Evolutionary conservation across 1,140 invertebrate genomes (phyloP).

Genomic region (Drosophila rhopaloa): DNA sequence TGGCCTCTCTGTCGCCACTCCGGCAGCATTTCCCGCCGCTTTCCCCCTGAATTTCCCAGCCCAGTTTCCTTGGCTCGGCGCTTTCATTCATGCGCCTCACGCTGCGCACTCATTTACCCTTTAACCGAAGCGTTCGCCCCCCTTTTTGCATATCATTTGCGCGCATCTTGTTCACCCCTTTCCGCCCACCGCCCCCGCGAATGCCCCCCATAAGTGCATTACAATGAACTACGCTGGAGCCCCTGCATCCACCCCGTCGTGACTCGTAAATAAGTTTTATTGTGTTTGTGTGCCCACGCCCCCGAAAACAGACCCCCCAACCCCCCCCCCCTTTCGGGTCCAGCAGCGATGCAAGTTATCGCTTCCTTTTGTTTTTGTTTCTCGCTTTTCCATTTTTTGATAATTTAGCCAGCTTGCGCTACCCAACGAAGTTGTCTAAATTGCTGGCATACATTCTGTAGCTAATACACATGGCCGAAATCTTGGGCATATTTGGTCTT

Average conservation of each 20-base stretch:
- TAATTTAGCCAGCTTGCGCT: conserved; percentile 76
- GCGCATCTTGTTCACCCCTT: conserved; percentile 63
- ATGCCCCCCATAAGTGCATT: conserved; percentile 69
- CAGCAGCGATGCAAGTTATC: conserved; percentile 71
- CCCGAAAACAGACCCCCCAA: conserved; percentile 22
- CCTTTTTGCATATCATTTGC: conserved; percentile 76
- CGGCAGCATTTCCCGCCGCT: conserved; percentile 2
- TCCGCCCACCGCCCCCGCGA: background rate
- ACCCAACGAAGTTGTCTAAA: conserved; percentile 78
- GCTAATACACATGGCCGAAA: conserved; percentile 5
- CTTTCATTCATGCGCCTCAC: conserved; percentile 74
- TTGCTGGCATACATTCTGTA: conserved; percentile 72
- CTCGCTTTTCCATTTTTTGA: conserved; percentile 55
- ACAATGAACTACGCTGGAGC: conserved; percentile 74
- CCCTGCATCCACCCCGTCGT: conserved; percentile 60
- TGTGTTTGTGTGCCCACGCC: conserved; percentile 75
- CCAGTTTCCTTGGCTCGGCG: background rate
- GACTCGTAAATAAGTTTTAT: conserved; percentile 83
- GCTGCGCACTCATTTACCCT: conserved; percentile 79
- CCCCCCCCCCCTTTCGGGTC: conserved; percentile 1
- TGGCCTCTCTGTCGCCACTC: conserved; percentile 36
- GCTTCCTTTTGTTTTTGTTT: conserved; percentile 70
- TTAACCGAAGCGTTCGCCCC: conserved; percentile 67
- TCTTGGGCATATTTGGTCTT: no score
- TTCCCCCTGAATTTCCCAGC: conserved; percentile 1